Evolutionary conservation across 35 echinoderm and acorn worm genomes (phyloP), one percentile per base, ranked within the genome.

Genomic region (Ptychodera flava): DNA sequence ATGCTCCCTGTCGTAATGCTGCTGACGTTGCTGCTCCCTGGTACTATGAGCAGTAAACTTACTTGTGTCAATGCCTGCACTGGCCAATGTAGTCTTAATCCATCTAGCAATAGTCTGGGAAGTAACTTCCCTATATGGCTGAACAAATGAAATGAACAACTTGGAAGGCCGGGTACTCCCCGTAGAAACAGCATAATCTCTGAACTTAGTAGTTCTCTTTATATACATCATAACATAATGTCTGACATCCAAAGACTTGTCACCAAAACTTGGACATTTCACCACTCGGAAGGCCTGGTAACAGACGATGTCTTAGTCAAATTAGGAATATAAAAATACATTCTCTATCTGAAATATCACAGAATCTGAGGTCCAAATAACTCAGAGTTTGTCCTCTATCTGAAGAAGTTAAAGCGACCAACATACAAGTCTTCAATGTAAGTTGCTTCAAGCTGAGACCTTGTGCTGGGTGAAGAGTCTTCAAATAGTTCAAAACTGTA

Each of bases 21-120:
- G 30, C 30, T 16, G 89, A 93, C 1, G 86, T 84, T 0, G 91
- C 34, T 76, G 88, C 94, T 90, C 36, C 75, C 91, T 88, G 31
- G 78, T 91, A 36, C 85, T 93, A 76, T 93, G 94, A 31, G 91
- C n/a, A n/a, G 81, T 92, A 76, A 85, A 97, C 28, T 81, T 6
- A 1, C 31, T 27, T 29, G 81, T 82, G 78, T 84, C 78, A 28
- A 89, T 76, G 16, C 88, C 88, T 83, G 88, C 80, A 32, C 64
- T 76, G 33, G 31, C 77, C 35, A 89, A 16, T 31, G 36, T n/a
- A 15, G 82, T 36, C 30, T 53, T 33, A 29, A 89, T 38, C 88
- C 88, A 89, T n/a, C 88, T 34, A 53, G 35, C 75, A 29, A 89
- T 89, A 10, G 88, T 83, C 31, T 79, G 0, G 0, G 78, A 31